Evolutionary conservation across 2,113 vertebrate species (phyloP), one percentile per base, ranked within the genome.

Genomic region (Axis porcinus): DNA sequence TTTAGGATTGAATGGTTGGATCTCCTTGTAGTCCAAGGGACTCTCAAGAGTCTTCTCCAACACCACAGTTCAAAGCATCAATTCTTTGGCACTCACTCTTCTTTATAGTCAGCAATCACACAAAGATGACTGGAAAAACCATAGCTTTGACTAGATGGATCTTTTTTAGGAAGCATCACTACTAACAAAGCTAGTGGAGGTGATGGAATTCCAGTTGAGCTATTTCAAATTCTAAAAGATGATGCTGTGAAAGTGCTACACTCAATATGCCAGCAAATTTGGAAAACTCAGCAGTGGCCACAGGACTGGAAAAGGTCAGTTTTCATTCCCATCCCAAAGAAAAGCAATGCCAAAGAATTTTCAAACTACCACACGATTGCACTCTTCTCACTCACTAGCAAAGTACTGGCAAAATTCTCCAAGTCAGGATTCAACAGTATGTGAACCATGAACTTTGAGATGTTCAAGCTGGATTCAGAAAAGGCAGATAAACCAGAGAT

Each of bases 361-460:
- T 62, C 60, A 33, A n/a, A n/a, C 14, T 62, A 62, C 60, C 30
- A 16, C 28, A 62, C 0, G 0, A 16, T 33, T 62, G 60, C 60
- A 30, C 13, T 30, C 13, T 30, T 62, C 60, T 62, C 60, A 30
- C 6, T 62, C 60, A 62, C 60, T 16, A 64, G 14, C 0, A 64
- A 64, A 16, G 6, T 3, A 33, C 6, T 33, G 15, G 17, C 7
- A 64, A 33, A 64, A 64, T 64, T 64, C 30, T 64, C 62, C 15
- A 33, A 33, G 30, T 0, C 30, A 64, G 30, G 62, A 16, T 64
- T 33, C 62, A 64, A 8, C 30, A 64, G 3, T 8, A 64, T 8
- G 6, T 64, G 30, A 33, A 33, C 7, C 0, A 0, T 64, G 62
- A 64, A 33, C 62, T 16, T 64, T 7, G 0, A 8, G 30, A 64